Evolutionary conservation across 2,888 invertebrate species (phyloP), one percentile per base, ranked within the genome.

Genomic region (Lycocerus yunnanus): DNA sequence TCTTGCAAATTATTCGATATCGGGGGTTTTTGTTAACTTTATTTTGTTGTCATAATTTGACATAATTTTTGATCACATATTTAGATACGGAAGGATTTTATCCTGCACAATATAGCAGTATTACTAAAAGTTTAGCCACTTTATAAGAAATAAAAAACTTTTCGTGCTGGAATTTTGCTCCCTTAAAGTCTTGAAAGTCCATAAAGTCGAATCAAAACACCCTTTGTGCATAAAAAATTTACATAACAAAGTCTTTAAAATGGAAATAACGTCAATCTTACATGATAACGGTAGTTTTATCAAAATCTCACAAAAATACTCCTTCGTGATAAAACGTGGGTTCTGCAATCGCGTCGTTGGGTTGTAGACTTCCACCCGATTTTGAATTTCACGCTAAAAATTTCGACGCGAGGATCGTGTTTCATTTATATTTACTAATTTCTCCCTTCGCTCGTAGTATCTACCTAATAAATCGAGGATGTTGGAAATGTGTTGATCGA

Each of bases 1-100:
- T 13, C 66, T 20, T 66, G 14, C 71, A 66, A 58, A 66, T 18
- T 71, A 58, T 71, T 58, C 66, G 66, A 71, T 69, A 43, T 69
- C 18, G 27, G 61, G 69, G 69, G 18, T 69, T 69, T 63, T 63
- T 65, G 58, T 68, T 61, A 65, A 65, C 18, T 18, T 14, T 21
- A 65, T 14, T 16, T 14, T 15, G 18, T 21, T 21, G 16, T 21
- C 43, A 43, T 43, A 43, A 43, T 66, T 18, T 66, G 14, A 18
- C 27, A 43, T 66, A 66, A 66, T 27, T 27, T 15, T 66, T 15
- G 24, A 21, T 15, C 15, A 21, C 65, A 65, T 18, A 65, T 15
- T 43, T 14, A 24, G 14, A 21, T 27, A 43, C 24, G 21, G 24
- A 66, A 66, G 24, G 21, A 24, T 43, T 27, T 27, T 66, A 27